phyloP scores from a whole-genome alignment of 2,797 vertebrate genomes.

The Diplodus puntazzo region DNA sequence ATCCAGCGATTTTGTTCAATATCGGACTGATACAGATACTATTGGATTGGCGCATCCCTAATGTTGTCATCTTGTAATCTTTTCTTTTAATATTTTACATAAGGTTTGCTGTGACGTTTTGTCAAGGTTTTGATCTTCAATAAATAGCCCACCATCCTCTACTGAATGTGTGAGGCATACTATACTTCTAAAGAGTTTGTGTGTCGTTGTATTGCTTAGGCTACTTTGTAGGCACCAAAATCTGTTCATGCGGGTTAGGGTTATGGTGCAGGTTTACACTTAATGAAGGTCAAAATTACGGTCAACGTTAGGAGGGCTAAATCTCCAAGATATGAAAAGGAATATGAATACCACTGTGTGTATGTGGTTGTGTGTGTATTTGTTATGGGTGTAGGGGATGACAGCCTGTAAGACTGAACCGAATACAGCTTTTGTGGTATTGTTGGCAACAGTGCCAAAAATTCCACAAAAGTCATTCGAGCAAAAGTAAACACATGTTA shows the following conservation, averaged over 20 bases:
- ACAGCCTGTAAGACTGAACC: constrained; percentile 54
- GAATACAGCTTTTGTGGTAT: not conserved
- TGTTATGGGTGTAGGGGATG: constrained; percentile 2
- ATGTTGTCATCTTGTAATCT: not conserved
- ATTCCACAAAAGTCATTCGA: too few species aligned
- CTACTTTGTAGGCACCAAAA: not conserved
- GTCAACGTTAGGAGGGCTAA: not conserved
- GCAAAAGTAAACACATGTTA: too few species aligned
- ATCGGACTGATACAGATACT: too few species aligned
- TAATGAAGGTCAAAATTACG: not conserved
- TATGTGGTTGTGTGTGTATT: not conserved
- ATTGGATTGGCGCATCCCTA: too few species aligned
- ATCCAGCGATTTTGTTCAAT: too few species aligned
- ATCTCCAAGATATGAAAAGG: too few species aligned
- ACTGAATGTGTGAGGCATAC: not conserved
- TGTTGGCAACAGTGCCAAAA: too few species aligned
- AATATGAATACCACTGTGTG: not conserved
- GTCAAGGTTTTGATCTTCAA: not conserved
- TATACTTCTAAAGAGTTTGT: not conserved
- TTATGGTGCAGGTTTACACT: not conserved
- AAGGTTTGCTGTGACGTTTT: not conserved
- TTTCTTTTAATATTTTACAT: not conserved
- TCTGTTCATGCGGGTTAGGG: not conserved
- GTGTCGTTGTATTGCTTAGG: not conserved
- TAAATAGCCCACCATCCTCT: not conserved